These are phyloP conservation scores for Acanthiza pusilla DNA, from an alignment of 2,797 vertebrate species.

Conservation along the genomic window DNA sequence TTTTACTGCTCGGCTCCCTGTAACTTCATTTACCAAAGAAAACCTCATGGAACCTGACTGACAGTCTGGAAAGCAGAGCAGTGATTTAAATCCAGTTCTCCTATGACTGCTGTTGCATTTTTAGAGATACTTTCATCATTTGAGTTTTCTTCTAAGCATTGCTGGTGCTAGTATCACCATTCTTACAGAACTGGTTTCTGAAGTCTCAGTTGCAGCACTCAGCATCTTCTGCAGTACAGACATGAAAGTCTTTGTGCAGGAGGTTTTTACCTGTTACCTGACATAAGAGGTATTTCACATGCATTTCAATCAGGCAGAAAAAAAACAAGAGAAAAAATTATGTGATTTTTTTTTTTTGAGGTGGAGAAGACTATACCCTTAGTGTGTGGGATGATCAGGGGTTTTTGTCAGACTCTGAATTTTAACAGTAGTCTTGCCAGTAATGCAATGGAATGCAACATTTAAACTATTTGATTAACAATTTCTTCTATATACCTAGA, in stretches of 20 bases:
- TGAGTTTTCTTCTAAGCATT: not conserved
- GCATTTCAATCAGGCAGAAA: not conserved
- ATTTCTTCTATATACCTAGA: not conserved
- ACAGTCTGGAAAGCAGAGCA: not conserved
- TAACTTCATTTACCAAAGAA: not conserved
- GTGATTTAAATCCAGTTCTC: not conserved
- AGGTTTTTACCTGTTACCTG: not conserved
- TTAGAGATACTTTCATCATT: not conserved
- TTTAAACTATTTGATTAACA: not conserved
- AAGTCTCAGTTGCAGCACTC: not conserved
- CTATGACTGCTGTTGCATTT: not conserved
- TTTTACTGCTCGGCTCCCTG: not conserved
- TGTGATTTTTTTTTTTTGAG: not conserved
- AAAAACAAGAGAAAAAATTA: not conserved
- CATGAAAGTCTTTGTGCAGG: not conserved
- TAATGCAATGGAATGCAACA: not conserved
- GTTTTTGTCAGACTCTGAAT: not conserved
- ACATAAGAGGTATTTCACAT: not conserved
- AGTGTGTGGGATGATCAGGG: not conserved
- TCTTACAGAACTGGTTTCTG: not conserved
- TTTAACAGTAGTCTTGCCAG: not conserved
- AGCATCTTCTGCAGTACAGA: not conserved
- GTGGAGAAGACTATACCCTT: not conserved
- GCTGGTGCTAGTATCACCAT: not conserved
- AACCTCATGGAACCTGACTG: accelerated